These are phyloP conservation scores for Solenopsis fugax DNA, from an alignment of 1,140 invertebrate species.

Conservation along the genomic window DNA sequence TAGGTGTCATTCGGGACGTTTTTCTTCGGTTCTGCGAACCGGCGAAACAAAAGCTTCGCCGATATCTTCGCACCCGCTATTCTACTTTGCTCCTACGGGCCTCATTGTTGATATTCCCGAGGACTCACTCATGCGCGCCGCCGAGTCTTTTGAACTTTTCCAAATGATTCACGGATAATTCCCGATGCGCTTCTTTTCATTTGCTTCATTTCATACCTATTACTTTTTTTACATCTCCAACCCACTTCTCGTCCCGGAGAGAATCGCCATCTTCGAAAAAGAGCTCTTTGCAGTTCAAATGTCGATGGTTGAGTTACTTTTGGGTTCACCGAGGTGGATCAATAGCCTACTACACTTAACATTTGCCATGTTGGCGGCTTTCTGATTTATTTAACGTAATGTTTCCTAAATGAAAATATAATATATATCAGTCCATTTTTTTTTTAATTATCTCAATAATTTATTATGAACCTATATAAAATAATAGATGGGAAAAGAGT, in stretches of 20 bases:
- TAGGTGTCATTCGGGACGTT: slow-evolving; percentile 33
- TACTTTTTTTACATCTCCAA: not conserved
- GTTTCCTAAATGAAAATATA: not conserved
- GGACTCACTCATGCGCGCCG: slow-evolving; percentile 78
- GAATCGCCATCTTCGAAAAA: slow-evolving; percentile 45
- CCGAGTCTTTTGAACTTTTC: slow-evolving; percentile 81
- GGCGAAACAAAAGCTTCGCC: slow-evolving; percentile 80
- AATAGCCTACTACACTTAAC: not conserved
- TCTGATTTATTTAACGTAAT: not conserved
- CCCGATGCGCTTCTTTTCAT: slow-evolving; percentile 78
- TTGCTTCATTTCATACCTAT: slow-evolving; percentile 53
- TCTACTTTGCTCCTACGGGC: slow-evolving; percentile 75
- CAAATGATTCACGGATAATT: slow-evolving; percentile 84
- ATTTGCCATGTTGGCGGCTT: not conserved
- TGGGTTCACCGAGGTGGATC: not conserved
- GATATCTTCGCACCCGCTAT: slow-evolving; percentile 80
- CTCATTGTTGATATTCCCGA: slow-evolving; percentile 83
- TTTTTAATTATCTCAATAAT: not conserved
- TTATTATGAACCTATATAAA: not conserved
- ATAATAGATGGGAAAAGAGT: not conserved
- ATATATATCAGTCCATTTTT: not conserved
- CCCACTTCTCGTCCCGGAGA: not conserved
- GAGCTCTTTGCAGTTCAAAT: not conserved
- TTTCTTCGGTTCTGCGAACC: slow-evolving; percentile 21
- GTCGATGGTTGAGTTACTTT: not conserved